Percentiles rank a stretch among this genome's conserved stretches.
Conservation (phyloP, 2,113 vertebrate species). For the Collichthys lucidus region DNA sequence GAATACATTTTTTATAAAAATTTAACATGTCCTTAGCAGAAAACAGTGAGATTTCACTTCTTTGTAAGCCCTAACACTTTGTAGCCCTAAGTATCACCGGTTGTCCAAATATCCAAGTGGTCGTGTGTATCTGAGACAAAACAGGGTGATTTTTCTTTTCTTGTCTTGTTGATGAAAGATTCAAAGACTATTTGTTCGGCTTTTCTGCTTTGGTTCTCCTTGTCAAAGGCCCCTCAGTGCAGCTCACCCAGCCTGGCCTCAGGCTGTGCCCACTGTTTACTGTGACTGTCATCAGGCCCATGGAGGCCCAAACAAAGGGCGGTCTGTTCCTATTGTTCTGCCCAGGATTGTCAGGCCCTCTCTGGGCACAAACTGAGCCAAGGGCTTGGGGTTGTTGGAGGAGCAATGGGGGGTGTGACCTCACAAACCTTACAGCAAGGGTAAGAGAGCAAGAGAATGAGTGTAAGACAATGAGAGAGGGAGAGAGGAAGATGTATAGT, state of each 20-base stretch:
- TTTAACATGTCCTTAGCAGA: not conserved
- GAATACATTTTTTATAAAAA: not conserved
- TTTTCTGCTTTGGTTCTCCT: constrained; percentile 87
- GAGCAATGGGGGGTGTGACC: constrained; percentile 63
- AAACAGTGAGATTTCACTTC: not conserved
- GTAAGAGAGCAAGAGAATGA: constrained; percentile 38
- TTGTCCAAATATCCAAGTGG: not conserved
- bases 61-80: not conserved
- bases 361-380: constrained; percentile 73
- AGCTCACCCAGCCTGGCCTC: constrained; percentile 85
- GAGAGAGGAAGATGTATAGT: constrained; percentile 67
- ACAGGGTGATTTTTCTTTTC: not conserved
- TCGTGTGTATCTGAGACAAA: not conserved
- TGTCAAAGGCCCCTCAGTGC: constrained; percentile 90
- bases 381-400: constrained; percentile 66
- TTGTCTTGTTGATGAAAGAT: constrained; percentile 22
- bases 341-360: constrained; percentile 82
- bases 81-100: too few relatives aligned
- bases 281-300: constrained; percentile 91
- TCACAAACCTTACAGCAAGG: constrained; percentile 58
- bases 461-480: constrained; percentile 41
- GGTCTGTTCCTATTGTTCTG: constrained; percentile 93
- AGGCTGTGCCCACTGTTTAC: constrained; percentile 89
- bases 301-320: constrained; percentile 92
- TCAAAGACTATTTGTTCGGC: constrained; percentile 71